These are phyloP conservation scores for Argentina silus DNA, from an alignment of 2,797 vertebrate genomes.

Conservation along the genomic window DNA sequence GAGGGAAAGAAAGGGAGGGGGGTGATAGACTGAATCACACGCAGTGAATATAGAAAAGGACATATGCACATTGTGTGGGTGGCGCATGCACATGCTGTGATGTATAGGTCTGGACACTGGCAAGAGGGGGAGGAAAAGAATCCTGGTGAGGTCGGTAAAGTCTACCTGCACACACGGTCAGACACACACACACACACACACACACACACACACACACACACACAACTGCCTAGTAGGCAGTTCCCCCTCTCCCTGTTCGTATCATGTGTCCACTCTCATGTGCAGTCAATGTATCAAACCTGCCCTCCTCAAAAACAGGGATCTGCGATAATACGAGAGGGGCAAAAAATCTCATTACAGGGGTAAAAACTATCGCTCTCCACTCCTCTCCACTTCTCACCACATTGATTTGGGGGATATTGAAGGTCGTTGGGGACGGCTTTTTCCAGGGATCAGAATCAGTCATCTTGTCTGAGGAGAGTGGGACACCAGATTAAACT, in stretches of 20 bases:
- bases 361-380: slow-evolving; percentile 38
- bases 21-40: slow-evolving; percentile 9
- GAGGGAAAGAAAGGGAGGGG: slow-evolving; percentile 6
- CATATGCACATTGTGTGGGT: slow-evolving; percentile 1
- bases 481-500: slow-evolving; percentile 52
- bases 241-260: slow-evolving; percentile 23
- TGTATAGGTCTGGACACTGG: slow-evolving; percentile 56
- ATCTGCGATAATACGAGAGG: slow-evolving; percentile 47
- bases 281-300: slow-evolving; percentile 75
- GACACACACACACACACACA: slow-evolving; percentile 24
- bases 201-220: slow-evolving; percentile 26
- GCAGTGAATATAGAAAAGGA: background rate
- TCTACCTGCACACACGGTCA: slow-evolving; percentile 15
- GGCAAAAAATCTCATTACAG: slow-evolving; percentile 64
- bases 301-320: slow-evolving; percentile 48
- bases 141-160: slow-evolving; percentile 62
- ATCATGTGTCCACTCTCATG: slow-evolving; percentile 67
- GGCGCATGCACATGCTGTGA: slow-evolving; percentile 36
- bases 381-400: slow-evolving; percentile 48
- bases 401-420: slow-evolving; percentile 61
- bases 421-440: slow-evolving; percentile 44
- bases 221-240: slow-evolving; percentile 26
- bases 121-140: slow-evolving; percentile 46
- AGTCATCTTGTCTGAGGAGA: slow-evolving; percentile 48
- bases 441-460: slow-evolving; percentile 47